Base-by-base conservation (phyloP, 2,888 invertebrate genomes). In the Mythimna albipuncta region DNA sequence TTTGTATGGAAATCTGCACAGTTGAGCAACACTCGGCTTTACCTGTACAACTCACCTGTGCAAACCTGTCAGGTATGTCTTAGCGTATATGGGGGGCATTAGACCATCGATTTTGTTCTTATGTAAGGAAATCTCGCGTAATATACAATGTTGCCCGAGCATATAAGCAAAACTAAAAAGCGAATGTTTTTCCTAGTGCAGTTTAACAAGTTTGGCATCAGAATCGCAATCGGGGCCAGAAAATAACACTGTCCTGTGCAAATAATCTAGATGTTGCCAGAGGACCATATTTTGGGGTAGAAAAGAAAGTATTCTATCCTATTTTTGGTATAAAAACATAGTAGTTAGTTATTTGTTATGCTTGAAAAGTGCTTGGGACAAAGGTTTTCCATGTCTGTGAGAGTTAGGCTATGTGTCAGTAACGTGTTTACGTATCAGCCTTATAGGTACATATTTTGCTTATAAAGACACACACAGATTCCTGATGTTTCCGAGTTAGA, bases 91-190 rank as follows among this genome's bases (percentile, higher is more conserved):
- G 26, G 26, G 26, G 26, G 26, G 26, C 26, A 26, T 82, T 80
- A 86, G 82, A 86, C 79, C 72, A 73, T 82, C 66, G 62, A 67
- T 75, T 78, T 75, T 75, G 59, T 72, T 75, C 64, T 77, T 76
- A 78, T 61, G 57, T 77, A 11, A 2, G 13, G 13, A 38, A 59
- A 10, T 11, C 38, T 38, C 21, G 6, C 2, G n/a, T 3, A 41
- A 10, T 5, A 21, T 41, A 7, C 1, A 19, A 61, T 21, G 61
- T 41, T 41, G 21, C 13, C 41, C 38, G 21, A 21, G 13, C 41
- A 41, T 57, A n/a, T 5, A 52, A 9, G 7, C 50, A 52, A 52
- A 52, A 19, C 7, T 19, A 13, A 6, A 6, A 47, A 16, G 47
- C 13, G 0, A 47, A 47, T 47, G 6, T 47, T 47, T 16, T 47